A percentile compares a stretch with the other conserved stretches of the same genome.
phyloP scores from a whole-genome alignment of 2,888 invertebrate genomes.

The Pyralis farinalis region DNA sequence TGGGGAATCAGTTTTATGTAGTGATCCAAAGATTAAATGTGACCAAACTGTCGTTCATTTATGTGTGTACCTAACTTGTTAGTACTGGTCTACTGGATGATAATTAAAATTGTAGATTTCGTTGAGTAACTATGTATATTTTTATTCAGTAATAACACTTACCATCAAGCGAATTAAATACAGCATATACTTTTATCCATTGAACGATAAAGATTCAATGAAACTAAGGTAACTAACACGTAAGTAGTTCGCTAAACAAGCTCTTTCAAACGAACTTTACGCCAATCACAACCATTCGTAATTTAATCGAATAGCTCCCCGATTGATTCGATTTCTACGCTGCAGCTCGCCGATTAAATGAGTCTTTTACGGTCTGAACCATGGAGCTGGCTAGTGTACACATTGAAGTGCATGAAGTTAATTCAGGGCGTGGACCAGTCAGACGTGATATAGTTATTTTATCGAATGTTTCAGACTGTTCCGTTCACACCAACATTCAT shows the following conservation, averaged over 20 bases:
- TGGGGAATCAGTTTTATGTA: too few species aligned
- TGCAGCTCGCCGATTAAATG: neutral
- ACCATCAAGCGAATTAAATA: too few species aligned
- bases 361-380: neutral
- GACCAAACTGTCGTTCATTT: too few species aligned
- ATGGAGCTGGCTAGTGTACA: constrained; percentile 13
- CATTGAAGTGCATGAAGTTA: constrained; percentile 18
- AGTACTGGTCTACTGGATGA: too few species aligned
- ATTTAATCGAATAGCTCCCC: constrained; percentile 9
- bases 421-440: neutral
- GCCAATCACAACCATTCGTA: constrained; percentile 4
- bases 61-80: too few species aligned
- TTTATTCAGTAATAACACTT: too few species aligned
- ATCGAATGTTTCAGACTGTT: constrained; percentile 22
- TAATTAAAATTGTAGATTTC: too few species aligned
- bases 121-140: too few species aligned
- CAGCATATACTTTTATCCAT: too few species aligned
- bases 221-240: too few species aligned
- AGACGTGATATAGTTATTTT: constrained; percentile 26
- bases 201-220: too few species aligned
- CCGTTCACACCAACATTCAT: constrained; percentile 7
- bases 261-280: constrained; percentile 1
- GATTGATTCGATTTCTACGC: constrained; percentile 4
- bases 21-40: too few species aligned
- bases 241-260: neutral